These are phyloP conservation scores for Corydoras maculifer DNA, from an alignment of 2,113 vertebrate species.

Conservation along the genomic window DNA sequence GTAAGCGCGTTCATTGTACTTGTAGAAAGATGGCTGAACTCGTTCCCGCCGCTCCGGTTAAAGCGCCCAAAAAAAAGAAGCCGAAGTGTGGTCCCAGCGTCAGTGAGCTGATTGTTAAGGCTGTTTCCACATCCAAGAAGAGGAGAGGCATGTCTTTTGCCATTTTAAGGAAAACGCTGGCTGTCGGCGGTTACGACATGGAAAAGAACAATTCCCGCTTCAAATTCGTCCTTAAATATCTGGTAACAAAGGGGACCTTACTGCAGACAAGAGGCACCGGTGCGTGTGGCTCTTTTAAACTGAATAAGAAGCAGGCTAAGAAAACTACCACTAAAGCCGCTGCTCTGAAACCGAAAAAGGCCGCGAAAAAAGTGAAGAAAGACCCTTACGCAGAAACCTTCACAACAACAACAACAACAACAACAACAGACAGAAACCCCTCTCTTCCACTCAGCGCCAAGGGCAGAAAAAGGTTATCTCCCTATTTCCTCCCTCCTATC, in stretches of 20 bases:
- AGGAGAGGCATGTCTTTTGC: slow-evolving; percentile 4
- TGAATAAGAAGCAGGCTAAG: slow-evolving; percentile 20
- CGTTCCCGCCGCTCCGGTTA: too few relatives aligned
- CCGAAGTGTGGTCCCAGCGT: not conserved
- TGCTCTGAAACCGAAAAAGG: not conserved
- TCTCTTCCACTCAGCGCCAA: too few relatives aligned
- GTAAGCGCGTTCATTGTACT: too few relatives aligned
- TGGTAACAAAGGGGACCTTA: slow-evolving; percentile 1
- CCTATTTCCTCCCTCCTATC: too few relatives aligned
- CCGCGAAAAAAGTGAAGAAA: too few relatives aligned
- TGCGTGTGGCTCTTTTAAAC: slow-evolving; percentile 23
- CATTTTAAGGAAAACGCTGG: not conserved
- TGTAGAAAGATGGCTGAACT: too few relatives aligned
- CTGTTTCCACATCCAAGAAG: slow-evolving; percentile 3
- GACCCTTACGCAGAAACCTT: too few relatives aligned
- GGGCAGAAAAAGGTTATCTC: too few relatives aligned
- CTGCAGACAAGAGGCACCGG: slow-evolving; percentile 8
- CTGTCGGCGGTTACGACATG: slow-evolving; percentile 3
- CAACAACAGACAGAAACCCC: too few relatives aligned
- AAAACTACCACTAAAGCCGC: not conserved
- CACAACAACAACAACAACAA: too few relatives aligned
- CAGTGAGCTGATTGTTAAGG: slow-evolving; percentile 16
- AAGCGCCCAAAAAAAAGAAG: too few relatives aligned
- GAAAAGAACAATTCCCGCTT: slow-evolving; percentile 20
- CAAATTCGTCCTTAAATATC: slow-evolving; percentile 4